Base-by-base conservation (phyloP, 2,113 vertebrate species). In the Rutilus rutilus region DNA sequence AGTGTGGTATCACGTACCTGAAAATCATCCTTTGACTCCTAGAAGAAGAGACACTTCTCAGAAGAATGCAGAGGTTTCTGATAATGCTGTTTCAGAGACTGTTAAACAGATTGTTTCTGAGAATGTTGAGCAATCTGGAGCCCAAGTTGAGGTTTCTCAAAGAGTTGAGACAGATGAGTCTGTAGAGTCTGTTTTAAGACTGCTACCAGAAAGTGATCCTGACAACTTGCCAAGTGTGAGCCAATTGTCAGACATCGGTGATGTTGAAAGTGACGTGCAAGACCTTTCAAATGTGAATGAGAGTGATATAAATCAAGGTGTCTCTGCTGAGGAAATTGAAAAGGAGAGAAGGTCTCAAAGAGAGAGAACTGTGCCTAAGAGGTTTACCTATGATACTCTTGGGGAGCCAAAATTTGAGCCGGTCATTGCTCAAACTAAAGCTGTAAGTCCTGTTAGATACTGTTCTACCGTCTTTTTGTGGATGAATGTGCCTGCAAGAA, bases 301-400 rank as follows among this genome's bases (percentile, higher is more conserved):
- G 64, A 33, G 27, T 30, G 64, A 14, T 30, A 1, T 30, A 33
- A 30, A 67, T 67, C 12, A 67, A 33, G 15, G 2, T 30, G 19
- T 67, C 64, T 67, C 64, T 33, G 1, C 30, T 1, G 39, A 42
- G 39, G 39, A 8, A 42, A 9, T 42, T 42, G 39, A 42, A 2
- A 42, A 42, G 1, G 39, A 17, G 0, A 67, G 15, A 8, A 67
- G 30, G 30, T 33, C 65, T 67, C 65, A 67, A 19, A 67, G 65
- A 67, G 65, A 67, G 12, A 67, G 30, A 67, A 33, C 6, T 19
- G 64, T 30, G 65, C 30, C 65, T 36, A 67, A 67, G 65, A 67
- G 30, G 65, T 67, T 67, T 36, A 67, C 65, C 1, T 67, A 67
- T 67, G 65, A 67, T 67, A 67, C 64, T 67, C 64, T 67, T 33